A percentile compares a stretch with the other conserved stretches of the same genome.
Conservation (phyloP, 2,888 invertebrate genomes). For the Phyllotreta cruciferae region DNA sequence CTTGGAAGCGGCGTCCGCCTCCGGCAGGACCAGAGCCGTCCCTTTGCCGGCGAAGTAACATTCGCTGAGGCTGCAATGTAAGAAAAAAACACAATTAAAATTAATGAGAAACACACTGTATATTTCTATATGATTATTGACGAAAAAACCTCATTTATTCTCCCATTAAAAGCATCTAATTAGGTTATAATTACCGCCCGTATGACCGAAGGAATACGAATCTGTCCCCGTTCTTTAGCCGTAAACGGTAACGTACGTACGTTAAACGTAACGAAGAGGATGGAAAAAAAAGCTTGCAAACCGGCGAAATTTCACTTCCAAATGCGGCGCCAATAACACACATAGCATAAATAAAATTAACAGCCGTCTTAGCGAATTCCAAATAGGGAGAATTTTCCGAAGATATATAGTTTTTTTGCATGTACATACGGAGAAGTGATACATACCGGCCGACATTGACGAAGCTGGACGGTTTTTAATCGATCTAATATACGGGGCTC, state of each 20-base stretch:
- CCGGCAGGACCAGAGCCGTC: slow-evolving; percentile 89
- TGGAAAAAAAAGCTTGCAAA: slow-evolving; percentile 1
- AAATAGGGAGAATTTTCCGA: slow-evolving; percentile 31
- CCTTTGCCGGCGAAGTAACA: slow-evolving; percentile 97
- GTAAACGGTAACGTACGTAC: slow-evolving; percentile 15
- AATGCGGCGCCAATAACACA: slow-evolving; percentile 28
- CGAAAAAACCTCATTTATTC: too few species aligned
- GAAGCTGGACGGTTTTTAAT: slow-evolving; percentile 49
- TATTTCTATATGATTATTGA: too few species aligned
- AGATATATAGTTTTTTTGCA: slow-evolving; percentile 4
- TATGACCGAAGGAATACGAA: slow-evolving; percentile 13
- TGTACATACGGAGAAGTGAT: slow-evolving; percentile 25
- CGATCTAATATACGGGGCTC: neutral
- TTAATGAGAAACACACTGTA: too few species aligned
- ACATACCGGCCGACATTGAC: slow-evolving; percentile 58
- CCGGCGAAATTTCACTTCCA: slow-evolving; percentile 28
- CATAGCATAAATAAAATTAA: slow-evolving; percentile 21
- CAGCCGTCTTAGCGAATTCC: slow-evolving; percentile 14
- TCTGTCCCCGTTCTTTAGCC: slow-evolving; percentile 18
- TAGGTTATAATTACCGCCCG: too few species aligned
- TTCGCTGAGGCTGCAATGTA: slow-evolving; percentile 84
- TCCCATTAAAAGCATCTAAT: too few species aligned
- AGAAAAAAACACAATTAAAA: slow-evolving; percentile 26
- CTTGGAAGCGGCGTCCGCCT: slow-evolving; percentile 67
- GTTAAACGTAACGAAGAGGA: slow-evolving; percentile 6